Base-by-base conservation (phyloP, 2,888 invertebrate genomes). In the Serrognathus titanus region DNA sequence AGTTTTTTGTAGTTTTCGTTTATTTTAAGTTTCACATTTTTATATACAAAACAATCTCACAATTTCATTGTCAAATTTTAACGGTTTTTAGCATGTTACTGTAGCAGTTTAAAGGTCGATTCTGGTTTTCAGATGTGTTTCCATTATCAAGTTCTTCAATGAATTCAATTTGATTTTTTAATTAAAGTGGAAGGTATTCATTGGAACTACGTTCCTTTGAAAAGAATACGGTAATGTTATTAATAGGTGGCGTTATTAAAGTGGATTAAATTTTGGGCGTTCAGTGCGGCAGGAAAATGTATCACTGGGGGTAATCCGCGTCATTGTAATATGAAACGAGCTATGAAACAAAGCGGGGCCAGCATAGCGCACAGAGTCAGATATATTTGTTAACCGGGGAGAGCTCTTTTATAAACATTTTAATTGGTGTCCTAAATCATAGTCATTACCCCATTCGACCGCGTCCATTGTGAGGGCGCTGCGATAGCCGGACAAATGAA, bases 371-470 rank as follows among this genome's bases (percentile, higher is more conserved):
- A 38, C 49, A 43, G 45, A 54, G 54, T 54, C 49, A 49, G 54
- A 54, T 54, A 54, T 54, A 54, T 54, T 54, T 54, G 49, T 54
- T 54, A 54, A 49, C 43, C 63, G 64, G 65, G 62, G 61, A 61
- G 62, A 62, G 63, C 64, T 63, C 72, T 72, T 73, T 72, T 73
- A 73, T 72, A 73, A 72, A 75, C 74, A 75, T 73, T 74, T 75
- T 75, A 75, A 75, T 75, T 75, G 74, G 71, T 66, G 69, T 72
- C 69, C 73, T 75, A 75, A 75, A 75, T 75, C 74, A 75, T 72
- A 72, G 69, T 70, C 70, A 72, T 72, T 73, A 72, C 69, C 66
- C 68, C 64, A 64, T 64, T 63, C 65, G 65, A 63, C 57, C 58
- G 58, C 61, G 63, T 60, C 60, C 59, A 66, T 68, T 68, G 66